Conservation (phyloP, 2,797 vertebrate species). For the Megaceryle alcyon region DNA sequence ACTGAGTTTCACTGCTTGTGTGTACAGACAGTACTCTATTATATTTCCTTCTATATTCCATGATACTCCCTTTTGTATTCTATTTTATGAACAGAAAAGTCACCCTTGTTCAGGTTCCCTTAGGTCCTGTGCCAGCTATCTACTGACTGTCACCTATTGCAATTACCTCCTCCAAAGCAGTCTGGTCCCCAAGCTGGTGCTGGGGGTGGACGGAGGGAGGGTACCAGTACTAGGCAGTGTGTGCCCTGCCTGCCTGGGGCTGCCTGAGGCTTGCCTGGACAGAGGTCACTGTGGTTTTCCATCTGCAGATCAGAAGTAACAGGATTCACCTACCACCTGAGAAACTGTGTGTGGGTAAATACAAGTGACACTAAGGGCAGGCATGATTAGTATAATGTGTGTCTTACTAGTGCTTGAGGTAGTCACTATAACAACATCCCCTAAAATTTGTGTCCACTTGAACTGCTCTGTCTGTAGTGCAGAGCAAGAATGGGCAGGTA, state of each 20-base stretch:
- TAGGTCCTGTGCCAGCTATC: neutral
- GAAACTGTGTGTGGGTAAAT: neutral
- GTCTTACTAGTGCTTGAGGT: slow-evolving; percentile 17
- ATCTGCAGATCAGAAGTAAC: neutral
- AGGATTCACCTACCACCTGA: neutral
- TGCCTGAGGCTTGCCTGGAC: neutral
- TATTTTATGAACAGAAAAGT: neutral
- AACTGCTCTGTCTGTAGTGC: slow-evolving; percentile 51
- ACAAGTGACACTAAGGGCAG: neutral
- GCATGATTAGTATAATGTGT: neutral
- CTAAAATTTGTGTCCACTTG: slow-evolving; percentile 73
- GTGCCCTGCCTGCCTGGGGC: neutral
- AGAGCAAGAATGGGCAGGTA: slow-evolving; percentile 68
- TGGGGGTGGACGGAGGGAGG: neutral
- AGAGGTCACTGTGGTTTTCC: neutral
- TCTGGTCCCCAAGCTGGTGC: neutral
- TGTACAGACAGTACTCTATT: neutral
- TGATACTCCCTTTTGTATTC: neutral
- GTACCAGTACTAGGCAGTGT: accelerated
- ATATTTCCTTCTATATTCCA: neutral
- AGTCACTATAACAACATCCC: slow-evolving; percentile 31
- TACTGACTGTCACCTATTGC: accelerated
- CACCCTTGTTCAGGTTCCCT: neutral
- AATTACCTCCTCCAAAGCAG: neutral
- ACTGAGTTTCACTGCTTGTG: neutral